These are phyloP conservation scores for Zoanthus sansibaricus DNA, from an alignment of 92 coral and sea anemone species.

Conservation along the genomic window DNA sequence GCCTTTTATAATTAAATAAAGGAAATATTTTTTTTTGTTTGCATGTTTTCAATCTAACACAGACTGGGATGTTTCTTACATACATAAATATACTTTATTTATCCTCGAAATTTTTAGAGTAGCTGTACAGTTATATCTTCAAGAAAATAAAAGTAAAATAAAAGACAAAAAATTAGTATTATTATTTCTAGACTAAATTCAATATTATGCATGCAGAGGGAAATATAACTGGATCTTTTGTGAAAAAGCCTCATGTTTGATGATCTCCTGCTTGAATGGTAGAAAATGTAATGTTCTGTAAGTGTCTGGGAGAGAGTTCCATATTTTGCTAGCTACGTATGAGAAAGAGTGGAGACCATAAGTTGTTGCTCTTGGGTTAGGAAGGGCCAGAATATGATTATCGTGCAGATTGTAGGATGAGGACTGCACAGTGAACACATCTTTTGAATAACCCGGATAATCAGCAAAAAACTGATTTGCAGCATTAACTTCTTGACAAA, in stretches of 20 bases:
- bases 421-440: background rate
- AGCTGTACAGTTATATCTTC: too few relatives aligned
- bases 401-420: conserved; percentile 6
- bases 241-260: background rate
- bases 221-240: conserved; percentile 2
- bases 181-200: too few relatives aligned
- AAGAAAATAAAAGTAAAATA: too few relatives aligned
- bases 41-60: too few relatives aligned
- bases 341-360: conserved; percentile 1
- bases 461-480: background rate
- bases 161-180: too few relatives aligned
- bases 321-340: background rate
- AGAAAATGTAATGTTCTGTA: conserved; percentile 4
- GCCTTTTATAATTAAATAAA: too few relatives aligned
- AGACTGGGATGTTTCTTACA: too few relatives aligned
- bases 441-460: background rate
- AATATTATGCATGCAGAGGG: conserved; percentile 2
- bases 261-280: background rate
- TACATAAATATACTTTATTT: too few relatives aligned
- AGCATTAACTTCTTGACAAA: too few relatives aligned
- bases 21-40: too few relatives aligned
- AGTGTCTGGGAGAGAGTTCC: background rate
- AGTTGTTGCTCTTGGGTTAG: background rate
- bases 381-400: conserved; percentile 5
- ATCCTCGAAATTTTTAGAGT: too few relatives aligned